Evolutionary conservation across 1,140 invertebrate species (phyloP).

Genomic region (Saxidomus purpurata): DNA sequence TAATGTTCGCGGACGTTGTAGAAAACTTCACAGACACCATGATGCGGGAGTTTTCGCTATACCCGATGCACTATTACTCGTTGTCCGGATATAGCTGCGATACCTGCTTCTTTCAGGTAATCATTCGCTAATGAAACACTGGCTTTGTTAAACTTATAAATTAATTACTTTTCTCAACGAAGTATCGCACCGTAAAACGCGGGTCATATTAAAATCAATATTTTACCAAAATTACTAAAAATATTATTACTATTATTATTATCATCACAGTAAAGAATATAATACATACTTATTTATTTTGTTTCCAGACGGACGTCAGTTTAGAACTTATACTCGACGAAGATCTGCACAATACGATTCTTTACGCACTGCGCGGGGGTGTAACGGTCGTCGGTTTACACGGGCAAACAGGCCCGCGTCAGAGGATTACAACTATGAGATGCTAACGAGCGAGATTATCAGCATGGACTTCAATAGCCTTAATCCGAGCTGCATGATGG

Average conservation of each 20-base stretch:
- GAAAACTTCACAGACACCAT: not conserved
- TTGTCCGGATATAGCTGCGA: not conserved
- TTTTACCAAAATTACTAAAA: too few species aligned
- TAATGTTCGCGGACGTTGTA: not conserved
- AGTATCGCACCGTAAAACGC: too few species aligned
- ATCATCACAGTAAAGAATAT: too few species aligned
- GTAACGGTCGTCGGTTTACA: not conserved
- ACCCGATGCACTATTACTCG: not conserved
- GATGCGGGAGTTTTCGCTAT: not conserved
- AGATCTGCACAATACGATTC: not conserved
- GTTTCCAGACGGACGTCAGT: not conserved
- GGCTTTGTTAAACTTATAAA: too few species aligned
- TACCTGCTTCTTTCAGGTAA: too few species aligned
- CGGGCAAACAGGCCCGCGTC: not conserved
- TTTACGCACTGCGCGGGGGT: not conserved
- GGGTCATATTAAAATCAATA: too few species aligned
- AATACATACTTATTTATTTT: not conserved
- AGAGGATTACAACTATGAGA: not conserved
- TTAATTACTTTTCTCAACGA: too few species aligned
- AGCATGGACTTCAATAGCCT: not conserved
- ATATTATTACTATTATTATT: too few species aligned
- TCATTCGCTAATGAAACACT: too few species aligned
- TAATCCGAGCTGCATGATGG: not conserved
- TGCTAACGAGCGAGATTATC: not conserved
- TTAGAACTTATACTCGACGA: not conserved